Evolutionary conservation across 2,888 invertebrate species (phyloP), one percentile per base, ranked within the genome.

Genomic region (Drosophila testacea): DNA sequence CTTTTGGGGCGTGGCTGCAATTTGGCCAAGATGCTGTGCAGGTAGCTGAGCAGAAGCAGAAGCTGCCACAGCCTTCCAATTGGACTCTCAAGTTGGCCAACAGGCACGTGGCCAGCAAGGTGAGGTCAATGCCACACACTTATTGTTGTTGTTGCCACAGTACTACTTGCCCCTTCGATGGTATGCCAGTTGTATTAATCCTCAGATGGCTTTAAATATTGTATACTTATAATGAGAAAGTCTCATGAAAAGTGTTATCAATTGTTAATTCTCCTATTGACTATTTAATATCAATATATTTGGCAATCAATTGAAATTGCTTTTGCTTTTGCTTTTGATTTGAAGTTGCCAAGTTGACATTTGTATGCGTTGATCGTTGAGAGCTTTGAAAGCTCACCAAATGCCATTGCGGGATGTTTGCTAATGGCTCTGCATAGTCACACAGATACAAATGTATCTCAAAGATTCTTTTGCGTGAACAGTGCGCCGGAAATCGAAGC

Each of bases 1-100:
- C 57, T 57, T 41, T 41, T 52, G 68, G 79, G 81, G 81, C 81
- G 81, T 85, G 81, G 79, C 63, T 60, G 79, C 83, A 81, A 85
- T 81, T 85, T 82, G 73, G 68, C 60, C 77, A 78, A 73, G 65
- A 60, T 69, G 79, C 39, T 41, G 51, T 39, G 51, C 75, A 76
- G 73, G 73, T 73, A 76, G 78, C 73, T 13, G 6, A 46, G 64
- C 69, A 65, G 77, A 30, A 30, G 30, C 30, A 6, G 32, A 72
- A 77, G 73, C 75, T 68, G 63, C 48, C 48, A 57, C 44, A 71
- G 48, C 55, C 34, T 34, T 9, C 65, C 74, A 74, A 77, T 74
- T 74, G 70, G 34, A 57, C 22, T 41, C 69, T 60, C 52, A 60
- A 36, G 47, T 74, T 81, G 69, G 72, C 77, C 86, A 67, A 54